Evolutionary conservation across 2,888 invertebrate genomes (phyloP).

Genomic region (Tinea pellionella): DNA sequence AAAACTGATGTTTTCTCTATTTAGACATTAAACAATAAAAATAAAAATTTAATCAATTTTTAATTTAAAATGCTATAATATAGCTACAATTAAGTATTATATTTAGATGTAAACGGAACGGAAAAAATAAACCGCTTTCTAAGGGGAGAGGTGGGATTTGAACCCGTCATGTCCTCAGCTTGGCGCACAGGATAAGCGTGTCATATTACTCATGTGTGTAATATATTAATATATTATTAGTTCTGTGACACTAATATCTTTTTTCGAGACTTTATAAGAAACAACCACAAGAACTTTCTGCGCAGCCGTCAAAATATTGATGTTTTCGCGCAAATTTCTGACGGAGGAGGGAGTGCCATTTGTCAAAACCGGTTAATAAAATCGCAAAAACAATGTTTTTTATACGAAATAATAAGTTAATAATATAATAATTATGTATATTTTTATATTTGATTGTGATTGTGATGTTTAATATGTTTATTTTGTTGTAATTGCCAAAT

Average conservation of each 20-base stretch:
- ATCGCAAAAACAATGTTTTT: conserved; percentile 6
- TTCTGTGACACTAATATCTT: not conserved
- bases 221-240: too few relatives aligned
- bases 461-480: not conserved
- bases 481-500: not conserved
- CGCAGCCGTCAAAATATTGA: not conserved
- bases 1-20: too few relatives aligned
- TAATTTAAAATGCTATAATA: too few relatives aligned
- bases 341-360: not conserved
- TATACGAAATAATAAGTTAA: not conserved
- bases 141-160: too few relatives aligned
- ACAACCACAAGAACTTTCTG: not conserved
- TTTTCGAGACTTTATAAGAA: not conserved
- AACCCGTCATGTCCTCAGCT: too few relatives aligned
- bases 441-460: not conserved
- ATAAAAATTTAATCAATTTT: too few relatives aligned
- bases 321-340: not conserved
- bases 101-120: too few relatives aligned
- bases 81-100: too few relatives aligned
- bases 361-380: not conserved
- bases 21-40: too few relatives aligned
- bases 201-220: too few relatives aligned
- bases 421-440: not conserved
- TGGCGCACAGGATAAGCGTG: too few relatives aligned
- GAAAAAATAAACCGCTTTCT: too few relatives aligned